Evolutionary conservation across 2,888 invertebrate species (phyloP).

Genomic region (Tipula lateralis): DNA sequence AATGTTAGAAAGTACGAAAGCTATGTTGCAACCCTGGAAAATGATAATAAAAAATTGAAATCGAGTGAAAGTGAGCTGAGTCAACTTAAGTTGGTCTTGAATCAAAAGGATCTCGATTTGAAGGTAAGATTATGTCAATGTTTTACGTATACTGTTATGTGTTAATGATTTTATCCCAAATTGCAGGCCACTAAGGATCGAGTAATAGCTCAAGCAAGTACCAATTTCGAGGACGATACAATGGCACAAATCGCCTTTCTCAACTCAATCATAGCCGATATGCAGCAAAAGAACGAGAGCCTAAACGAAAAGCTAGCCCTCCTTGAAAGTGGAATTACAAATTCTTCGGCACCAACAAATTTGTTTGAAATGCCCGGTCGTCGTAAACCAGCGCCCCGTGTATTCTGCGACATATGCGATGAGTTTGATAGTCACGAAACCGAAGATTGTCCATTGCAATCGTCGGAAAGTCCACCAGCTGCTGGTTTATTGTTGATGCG

Average conservation of each 20-base stretch:
- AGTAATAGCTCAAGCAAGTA: not conserved
- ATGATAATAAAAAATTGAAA: not conserved
- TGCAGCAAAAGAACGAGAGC: constrained; percentile 88
- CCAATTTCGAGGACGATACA: constrained; percentile 20
- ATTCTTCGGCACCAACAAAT: not conserved
- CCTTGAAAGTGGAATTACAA: constrained; percentile 53
- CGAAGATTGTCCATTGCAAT: constrained; percentile 91
- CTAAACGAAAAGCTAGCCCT: constrained; percentile 73
- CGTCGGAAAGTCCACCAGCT: constrained; percentile 55
- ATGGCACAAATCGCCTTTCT: constrained; percentile 77
- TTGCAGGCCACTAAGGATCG: not conserved
- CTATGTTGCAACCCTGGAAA: not conserved
- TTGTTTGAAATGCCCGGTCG: constrained; percentile 49
- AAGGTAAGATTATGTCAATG: not conserved
- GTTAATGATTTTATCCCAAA: not conserved
- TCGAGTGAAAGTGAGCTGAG: not conserved
- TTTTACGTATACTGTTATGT: no score
- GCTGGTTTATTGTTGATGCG: constrained; percentile 42
- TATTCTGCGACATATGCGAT: constrained; percentile 98
- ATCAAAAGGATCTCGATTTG: constrained; percentile 25
- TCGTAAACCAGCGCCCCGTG: constrained; percentile 61
- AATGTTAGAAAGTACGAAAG: not conserved
- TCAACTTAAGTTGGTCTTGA: not conserved
- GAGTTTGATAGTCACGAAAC: constrained; percentile 95
- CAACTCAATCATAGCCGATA: constrained; percentile 94